These are phyloP conservation scores for Ryuthela nishihirai DNA, from an alignment of 2,888 invertebrate species.

Conservation along the genomic window DNA sequence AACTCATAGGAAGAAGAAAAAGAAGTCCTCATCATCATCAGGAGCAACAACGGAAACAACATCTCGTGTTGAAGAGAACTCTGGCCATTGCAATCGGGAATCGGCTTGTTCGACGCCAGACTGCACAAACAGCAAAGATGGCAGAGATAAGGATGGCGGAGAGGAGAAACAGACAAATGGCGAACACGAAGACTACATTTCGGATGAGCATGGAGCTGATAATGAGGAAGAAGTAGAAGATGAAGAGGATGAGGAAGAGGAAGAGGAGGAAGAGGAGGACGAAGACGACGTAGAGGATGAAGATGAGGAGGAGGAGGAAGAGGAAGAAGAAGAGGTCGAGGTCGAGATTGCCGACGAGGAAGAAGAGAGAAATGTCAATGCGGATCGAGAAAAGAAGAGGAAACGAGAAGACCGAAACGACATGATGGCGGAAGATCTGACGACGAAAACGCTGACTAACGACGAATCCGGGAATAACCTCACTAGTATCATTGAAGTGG, in stretches of 20 bases:
- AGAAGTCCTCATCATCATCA: slow-evolving; percentile 45
- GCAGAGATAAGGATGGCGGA: slow-evolving; percentile 23
- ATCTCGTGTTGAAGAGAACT: too few relatives aligned
- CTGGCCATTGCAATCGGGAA: too few relatives aligned
- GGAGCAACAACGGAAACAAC: slow-evolving; percentile 36
- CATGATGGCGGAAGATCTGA: slow-evolving; percentile 65
- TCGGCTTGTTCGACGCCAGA: slow-evolving; percentile 30
- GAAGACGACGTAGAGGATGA: slow-evolving; percentile 21
- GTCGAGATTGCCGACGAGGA: neutral
- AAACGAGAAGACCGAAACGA: too few relatives aligned
- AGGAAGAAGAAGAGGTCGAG: slow-evolving; percentile 54
- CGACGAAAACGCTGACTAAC: slow-evolving; percentile 29
- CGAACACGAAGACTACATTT: slow-evolving; percentile 51
- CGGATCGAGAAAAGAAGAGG: too few relatives aligned
- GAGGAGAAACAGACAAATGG: slow-evolving; percentile 41
- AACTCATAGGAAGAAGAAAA: slow-evolving; percentile 59
- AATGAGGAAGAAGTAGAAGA: slow-evolving; percentile 56
- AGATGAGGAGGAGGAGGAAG: neutral
- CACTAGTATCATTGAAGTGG: slow-evolving; percentile 5
- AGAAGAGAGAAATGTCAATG: too few relatives aligned
- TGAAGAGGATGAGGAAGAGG: slow-evolving; percentile 68
- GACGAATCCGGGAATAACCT: slow-evolving; percentile 8
- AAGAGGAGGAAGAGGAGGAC: slow-evolving; percentile 51
- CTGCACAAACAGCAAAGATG: slow-evolving; percentile 9
- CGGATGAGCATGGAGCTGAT: slow-evolving; percentile 48